A percentile compares a stretch with the other conserved stretches of the same genome.
phyloP scores from a whole-genome alignment of 2,888 invertebrate genomes.

The Alloscopus bannaensis region DNA sequence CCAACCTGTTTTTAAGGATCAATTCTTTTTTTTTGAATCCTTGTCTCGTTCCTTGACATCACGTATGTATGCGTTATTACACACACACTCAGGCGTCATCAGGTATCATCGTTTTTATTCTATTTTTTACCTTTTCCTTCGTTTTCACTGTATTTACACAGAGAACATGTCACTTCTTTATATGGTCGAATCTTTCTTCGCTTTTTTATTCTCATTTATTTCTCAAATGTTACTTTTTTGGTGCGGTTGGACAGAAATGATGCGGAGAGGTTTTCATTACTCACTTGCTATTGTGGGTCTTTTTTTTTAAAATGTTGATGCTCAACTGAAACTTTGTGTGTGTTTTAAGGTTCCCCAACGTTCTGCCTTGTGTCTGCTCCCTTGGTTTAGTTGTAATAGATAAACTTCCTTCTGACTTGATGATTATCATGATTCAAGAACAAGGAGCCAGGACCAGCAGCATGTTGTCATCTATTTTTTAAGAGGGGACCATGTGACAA shows the following conservation, averaged over 20 bases:
- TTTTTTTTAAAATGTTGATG: conserved; percentile 11
- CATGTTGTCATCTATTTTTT: conserved; percentile 62
- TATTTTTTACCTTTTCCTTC: conserved; percentile 20
- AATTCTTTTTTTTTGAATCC: conserved; percentile 39
- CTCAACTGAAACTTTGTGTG: conserved; percentile 29
- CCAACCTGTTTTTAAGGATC: conserved; percentile 56
- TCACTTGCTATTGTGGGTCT: conserved; percentile 10
- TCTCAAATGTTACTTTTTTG: conserved; percentile 34
- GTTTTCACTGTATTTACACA: conserved; percentile 33
- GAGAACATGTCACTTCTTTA: conserved; percentile 41
- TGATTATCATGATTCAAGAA: conserved; percentile 65
- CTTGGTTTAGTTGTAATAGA: conserved; percentile 46
- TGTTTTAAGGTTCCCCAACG: conserved; percentile 29
- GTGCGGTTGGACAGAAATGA: conserved; percentile 36
- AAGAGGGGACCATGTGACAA: conserved; percentile 55
- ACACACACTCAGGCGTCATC: conserved; percentile 48
- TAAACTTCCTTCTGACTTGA: conserved; percentile 61
- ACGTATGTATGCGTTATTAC: conserved; percentile 23
- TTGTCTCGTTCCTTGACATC: conserved; percentile 57
- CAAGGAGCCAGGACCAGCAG: conserved; percentile 62
- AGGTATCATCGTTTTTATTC: conserved; percentile 53
- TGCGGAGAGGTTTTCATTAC: conserved; percentile 46
- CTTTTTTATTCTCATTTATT: conserved; percentile 53
- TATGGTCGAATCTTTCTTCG: conserved; percentile 37
- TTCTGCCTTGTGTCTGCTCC: conserved; percentile 55